A percentile compares a stretch with the other conserved stretches of the same genome.
Conservation (phyloP, 2,797 vertebrate genomes). For the Toxotes lorentzi region DNA sequence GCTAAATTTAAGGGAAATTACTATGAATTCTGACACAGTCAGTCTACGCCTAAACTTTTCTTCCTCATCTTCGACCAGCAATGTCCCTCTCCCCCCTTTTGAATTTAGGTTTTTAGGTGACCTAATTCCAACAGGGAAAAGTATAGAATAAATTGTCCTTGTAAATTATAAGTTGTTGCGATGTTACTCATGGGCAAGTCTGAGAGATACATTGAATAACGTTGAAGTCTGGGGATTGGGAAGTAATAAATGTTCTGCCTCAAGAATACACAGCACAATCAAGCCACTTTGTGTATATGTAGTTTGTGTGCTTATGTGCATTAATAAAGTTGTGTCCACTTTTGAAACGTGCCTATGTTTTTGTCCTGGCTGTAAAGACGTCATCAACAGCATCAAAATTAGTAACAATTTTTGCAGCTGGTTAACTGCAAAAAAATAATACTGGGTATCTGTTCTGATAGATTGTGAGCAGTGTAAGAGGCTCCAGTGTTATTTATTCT, state of each 20-base stretch:
- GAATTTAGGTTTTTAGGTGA: conserved; percentile 19
- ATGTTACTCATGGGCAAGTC: neutral
- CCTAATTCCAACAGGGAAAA: neutral
- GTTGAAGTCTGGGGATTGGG: neutral
- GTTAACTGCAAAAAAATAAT: too few species aligned
- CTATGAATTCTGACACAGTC: conserved; percentile 51
- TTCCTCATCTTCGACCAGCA: neutral
- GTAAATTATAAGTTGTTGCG: neutral
- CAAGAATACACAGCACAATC: neutral
- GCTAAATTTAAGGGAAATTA: conserved; percentile 62
- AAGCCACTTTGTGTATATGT: neutral
- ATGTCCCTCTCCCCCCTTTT: conserved; percentile 9
- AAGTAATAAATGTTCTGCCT: neutral
- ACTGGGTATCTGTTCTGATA: neutral
- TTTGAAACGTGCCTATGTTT: neutral
- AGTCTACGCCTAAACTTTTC: conserved; percentile 42
- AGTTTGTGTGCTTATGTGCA: neutral
- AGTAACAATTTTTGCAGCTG: neutral
- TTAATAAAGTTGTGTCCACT: neutral
- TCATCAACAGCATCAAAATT: neutral
- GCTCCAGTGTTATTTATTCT: neutral
- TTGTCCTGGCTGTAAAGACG: neutral
- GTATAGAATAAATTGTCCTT: neutral
- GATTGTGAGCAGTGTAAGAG: neutral
- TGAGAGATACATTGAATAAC: neutral